Conservation (phyloP, 1,140 invertebrate genomes). For the Ostrea edulis region DNA sequence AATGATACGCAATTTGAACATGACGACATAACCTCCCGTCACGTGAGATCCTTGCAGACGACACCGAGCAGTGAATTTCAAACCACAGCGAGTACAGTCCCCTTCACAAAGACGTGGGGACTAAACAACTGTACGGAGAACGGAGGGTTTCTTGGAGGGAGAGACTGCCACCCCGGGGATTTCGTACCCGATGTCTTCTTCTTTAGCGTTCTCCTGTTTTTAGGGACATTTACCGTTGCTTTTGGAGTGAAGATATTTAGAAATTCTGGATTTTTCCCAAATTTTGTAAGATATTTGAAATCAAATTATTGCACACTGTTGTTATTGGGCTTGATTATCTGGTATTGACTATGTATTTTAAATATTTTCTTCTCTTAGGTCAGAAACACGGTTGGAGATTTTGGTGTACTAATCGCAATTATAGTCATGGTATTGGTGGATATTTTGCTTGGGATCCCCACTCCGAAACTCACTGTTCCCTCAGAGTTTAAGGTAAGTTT, state of each 20-base stretch:
- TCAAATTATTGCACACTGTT: no score
- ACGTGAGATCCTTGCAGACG: not conserved
- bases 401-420: conserved; percentile 98
- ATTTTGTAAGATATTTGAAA: conserved; percentile 68
- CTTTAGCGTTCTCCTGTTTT: conserved; percentile 95
- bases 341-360: no score
- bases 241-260: conserved; percentile 93
- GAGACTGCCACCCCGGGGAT: conserved; percentile 82
- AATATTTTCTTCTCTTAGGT: conserved; percentile 79
- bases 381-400: conserved; percentile 95
- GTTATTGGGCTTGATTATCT: no score
- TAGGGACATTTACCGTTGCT: conserved; percentile 95
- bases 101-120: not conserved
- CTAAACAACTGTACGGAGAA: conserved; percentile 52
- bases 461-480: conserved; percentile 95
- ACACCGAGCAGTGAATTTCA: not conserved
- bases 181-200: conserved; percentile 90
- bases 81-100: not conserved
- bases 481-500: conserved; percentile 78
- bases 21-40: not conserved
- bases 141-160: conserved; percentile 86
- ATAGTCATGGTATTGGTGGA: conserved; percentile 94
- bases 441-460: conserved; percentile 89
- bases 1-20: conserved; percentile 48
- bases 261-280: conserved; percentile 95